Base-by-base conservation (phyloP, 2,888 invertebrate species). In the Leucoma salicis region DNA sequence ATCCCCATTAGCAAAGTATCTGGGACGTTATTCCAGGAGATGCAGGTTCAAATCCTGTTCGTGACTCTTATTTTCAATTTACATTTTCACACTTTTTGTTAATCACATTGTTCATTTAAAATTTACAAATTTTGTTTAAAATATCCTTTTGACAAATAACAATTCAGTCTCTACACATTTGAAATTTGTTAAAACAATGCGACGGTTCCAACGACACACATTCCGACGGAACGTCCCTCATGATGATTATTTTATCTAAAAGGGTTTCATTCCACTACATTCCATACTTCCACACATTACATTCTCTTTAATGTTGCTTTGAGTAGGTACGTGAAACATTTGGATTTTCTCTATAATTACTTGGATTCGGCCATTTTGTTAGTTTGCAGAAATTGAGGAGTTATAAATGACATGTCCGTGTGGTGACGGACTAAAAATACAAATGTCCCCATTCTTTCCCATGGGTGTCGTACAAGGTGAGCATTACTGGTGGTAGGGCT, bases 201-300 rank as follows among this genome's bases (percentile, higher is more conserved):
- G 21, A 10, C 21, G 13, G 3, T 34, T 18, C 14, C 13, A 31
- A 46, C 33, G 51, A 29, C 46, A 15, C 5, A 37, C 24, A 55
- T 46, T 13, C 33, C 33, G 10, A 21, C 29, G 36, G 21, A 42
- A 42, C 15, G n/a, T 33, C 37, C 14, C 10, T 13, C 16, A 37
- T 32, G 13, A 28, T 36, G 32, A 44, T 42, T 37, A 34, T 41
- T 42, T 39, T 31, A 34, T 41, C 25, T 27, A 35, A 46, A 40
- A 48, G 46, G 59, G 37, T 42, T 35, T 31, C 10, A 8, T 15
- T 4, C 13, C 14, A 24, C 37, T 14, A 46, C 33, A 56, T 51
- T 31, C 35, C 33, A 11, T 5, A 12, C 29, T 13, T 29, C 13
- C 29, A 29, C 4, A 27, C 14, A 13, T 2, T 13, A 29, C 29